These are phyloP conservation scores for Cynopterus sphinx DNA, from an alignment of 2,797 vertebrate species.

Conservation along the genomic window DNA sequence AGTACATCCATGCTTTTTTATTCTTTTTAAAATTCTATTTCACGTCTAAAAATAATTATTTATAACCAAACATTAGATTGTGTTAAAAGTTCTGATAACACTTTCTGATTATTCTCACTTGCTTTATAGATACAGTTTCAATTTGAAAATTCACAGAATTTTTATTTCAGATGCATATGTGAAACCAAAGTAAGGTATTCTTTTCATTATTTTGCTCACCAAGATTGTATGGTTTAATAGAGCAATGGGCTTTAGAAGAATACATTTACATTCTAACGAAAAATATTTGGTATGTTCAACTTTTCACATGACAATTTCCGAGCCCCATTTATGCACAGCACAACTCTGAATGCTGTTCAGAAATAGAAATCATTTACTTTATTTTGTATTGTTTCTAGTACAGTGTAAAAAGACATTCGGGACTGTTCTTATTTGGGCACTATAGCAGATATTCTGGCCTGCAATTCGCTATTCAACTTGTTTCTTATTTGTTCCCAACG, in stretches of 20 bases:
- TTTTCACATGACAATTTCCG: not conserved
- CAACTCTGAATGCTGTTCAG: not conserved
- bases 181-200: not conserved
- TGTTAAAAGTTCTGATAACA: not conserved
- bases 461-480: too few species aligned
- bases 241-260: not conserved
- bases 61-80: not conserved
- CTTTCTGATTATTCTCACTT: not conserved
- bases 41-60: not conserved
- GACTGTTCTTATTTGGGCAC: not conserved
- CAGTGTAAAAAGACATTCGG: not conserved
- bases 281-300: not conserved
- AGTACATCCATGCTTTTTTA: not conserved
- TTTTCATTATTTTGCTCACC: not conserved
- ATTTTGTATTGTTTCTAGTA: not conserved
- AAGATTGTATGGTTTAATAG: not conserved
- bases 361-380: not conserved
- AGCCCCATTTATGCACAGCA: not conserved
- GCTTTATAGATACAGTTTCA: not conserved
- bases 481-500: not conserved
- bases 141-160: not conserved
- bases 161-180: not conserved
- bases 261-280: not conserved
- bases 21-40: not conserved
- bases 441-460: not conserved